Conservation (phyloP, 1,140 invertebrate species). For the Acromyrmex echinatior region DNA sequence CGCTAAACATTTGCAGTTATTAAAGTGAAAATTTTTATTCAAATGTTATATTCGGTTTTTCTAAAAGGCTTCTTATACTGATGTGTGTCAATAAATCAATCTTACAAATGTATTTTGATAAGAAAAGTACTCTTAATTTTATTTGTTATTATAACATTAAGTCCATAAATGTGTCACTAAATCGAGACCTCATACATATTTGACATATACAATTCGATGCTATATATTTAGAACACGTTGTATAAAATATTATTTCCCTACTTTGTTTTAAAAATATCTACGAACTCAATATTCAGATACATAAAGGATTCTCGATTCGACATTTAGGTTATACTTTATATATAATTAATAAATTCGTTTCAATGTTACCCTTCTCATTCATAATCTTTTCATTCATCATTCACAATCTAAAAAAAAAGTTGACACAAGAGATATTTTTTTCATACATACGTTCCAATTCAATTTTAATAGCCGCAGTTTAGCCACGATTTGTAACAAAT, state of each 20-base stretch:
- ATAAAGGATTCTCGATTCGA: conserved; percentile 28
- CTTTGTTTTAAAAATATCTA: conserved; percentile 31
- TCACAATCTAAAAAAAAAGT: conserved; percentile 27
- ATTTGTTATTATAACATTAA: conserved; percentile 34
- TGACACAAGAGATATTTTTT: conserved; percentile 27
- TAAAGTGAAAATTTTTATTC: conserved; percentile 35
- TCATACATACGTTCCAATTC: conserved; percentile 19
- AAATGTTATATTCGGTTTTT: conserved; percentile 14
- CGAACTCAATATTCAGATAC: conserved; percentile 39
- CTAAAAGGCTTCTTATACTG: conserved; percentile 17
- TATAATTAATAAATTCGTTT: conserved; percentile 65
- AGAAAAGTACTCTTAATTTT: conserved; percentile 40
- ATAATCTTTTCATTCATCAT: conserved; percentile 38
- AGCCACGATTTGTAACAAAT: conserved; percentile 8
- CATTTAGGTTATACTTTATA: conserved; percentile 36
- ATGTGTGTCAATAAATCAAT: conserved; percentile 37
- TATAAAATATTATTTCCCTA: conserved; percentile 43
- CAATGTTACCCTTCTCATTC: conserved; percentile 52
- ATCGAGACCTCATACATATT: conserved; percentile 20
- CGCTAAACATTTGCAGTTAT: conserved; percentile 30
- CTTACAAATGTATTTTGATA: conserved; percentile 40
- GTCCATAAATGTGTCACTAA: conserved; percentile 43
- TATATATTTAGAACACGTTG: conserved; percentile 34
- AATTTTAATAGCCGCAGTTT: conserved; percentile 11
- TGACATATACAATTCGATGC: conserved; percentile 46